Conservation (phyloP, 2,888 invertebrate species). For the Lacanobia wlatinum region DNA sequence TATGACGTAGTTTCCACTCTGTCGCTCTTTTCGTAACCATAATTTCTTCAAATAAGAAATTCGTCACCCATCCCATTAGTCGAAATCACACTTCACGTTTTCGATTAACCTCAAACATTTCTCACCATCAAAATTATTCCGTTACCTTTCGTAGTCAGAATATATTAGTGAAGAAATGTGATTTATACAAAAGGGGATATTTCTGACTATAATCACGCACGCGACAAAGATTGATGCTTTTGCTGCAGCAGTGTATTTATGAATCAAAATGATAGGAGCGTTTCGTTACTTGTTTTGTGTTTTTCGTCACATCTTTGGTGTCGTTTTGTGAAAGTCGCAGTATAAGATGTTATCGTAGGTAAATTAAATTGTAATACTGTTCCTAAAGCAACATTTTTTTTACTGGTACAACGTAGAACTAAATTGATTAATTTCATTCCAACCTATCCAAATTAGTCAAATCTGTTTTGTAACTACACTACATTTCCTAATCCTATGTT, state of each 20-base stretch:
- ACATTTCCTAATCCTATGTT: no score
- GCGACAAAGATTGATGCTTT: slow-evolving; percentile 63
- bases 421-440: no score
- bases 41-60: slow-evolving; percentile 4
- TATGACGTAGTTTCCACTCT: neutral
- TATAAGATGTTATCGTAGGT: neutral
- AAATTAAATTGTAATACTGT: neutral
- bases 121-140: slow-evolving; percentile 56
- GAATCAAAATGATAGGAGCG: slow-evolving; percentile 50
- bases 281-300: slow-evolving; percentile 22
- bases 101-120: slow-evolving; percentile 49
- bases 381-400: no score
- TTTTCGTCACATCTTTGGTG: slow-evolving; percentile 22
- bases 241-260: slow-evolving; percentile 34
- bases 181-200: slow-evolving; percentile 58
- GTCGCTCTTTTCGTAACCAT: neutral
- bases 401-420: no score
- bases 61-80: slow-evolving; percentile 14
- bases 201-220: slow-evolving; percentile 55
- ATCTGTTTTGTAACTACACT: no score
- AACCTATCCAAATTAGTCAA: no score
- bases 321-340: slow-evolving; percentile 10
- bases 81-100: slow-evolving; percentile 21
- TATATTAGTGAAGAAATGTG: slow-evolving; percentile 57
- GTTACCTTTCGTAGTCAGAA: slow-evolving; percentile 59